Percentiles rank a stretch among this genome's conserved stretches.
phyloP scores from a whole-genome alignment of 1,140 invertebrate species.

The Aricia agestis region DNA sequence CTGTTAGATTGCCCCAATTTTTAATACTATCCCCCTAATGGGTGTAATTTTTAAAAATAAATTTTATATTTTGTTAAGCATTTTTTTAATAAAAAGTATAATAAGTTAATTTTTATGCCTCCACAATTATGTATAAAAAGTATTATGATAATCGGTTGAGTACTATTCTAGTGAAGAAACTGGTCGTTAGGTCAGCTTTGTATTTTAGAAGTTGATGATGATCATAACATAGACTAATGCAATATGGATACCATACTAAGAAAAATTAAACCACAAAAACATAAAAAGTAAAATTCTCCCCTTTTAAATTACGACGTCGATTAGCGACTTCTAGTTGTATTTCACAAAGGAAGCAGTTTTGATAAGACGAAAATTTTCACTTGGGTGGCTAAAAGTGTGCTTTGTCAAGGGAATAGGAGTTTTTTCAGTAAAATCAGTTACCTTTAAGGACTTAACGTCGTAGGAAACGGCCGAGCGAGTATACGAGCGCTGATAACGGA shows the following conservation, averaged over 20 bases:
- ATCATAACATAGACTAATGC: not conserved
- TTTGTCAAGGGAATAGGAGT: constrained; percentile 68
- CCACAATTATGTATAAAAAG: no score
- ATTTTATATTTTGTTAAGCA: no score
- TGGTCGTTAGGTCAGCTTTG: no score
- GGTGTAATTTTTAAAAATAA: no score
- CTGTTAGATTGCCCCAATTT: no score
- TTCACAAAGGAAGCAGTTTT: constrained; percentile 19
- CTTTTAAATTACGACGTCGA: constrained; percentile 14
- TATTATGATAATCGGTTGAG: no score
- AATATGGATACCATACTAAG: not conserved
- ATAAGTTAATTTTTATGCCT: no score
- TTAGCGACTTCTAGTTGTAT: constrained; percentile 21
- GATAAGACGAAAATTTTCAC: constrained; percentile 49
- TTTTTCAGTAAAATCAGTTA: constrained; percentile 68
- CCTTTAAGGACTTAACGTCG: constrained; percentile 72
- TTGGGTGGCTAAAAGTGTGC: constrained; percentile 48
- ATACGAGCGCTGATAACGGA: constrained; percentile 75
- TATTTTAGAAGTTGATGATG: no score
- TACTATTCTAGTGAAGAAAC: no score
- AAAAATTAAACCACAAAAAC: not conserved
- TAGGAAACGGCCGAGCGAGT: constrained; percentile 67
- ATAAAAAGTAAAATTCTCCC: not conserved
- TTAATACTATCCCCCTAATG: no score
- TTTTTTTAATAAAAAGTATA: no score